Evolutionary conservation across 2,888 invertebrate species (phyloP), one percentile per base, ranked within the genome.

Genomic region (Lymantria dispar): DNA sequence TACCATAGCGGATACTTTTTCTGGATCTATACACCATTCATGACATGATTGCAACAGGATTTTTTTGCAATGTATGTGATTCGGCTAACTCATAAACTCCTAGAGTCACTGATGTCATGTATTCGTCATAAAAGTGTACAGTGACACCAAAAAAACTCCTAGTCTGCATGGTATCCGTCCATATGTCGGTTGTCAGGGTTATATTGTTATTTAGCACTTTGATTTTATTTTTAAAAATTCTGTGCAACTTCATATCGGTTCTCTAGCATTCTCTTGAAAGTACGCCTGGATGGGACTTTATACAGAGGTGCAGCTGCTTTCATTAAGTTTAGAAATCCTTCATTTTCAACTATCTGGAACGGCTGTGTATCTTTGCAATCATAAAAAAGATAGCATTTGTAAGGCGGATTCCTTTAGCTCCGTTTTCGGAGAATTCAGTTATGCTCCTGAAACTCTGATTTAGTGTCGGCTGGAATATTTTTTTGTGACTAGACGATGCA

Each of bases 21-120:
- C 7, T 10, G 8, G 29, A 3, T 48, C 42, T 9, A 50, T 47
- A 9, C 12, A 30, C 46, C 49, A 54, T 22, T 54, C 48, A 13
- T 3, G 1, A 38, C 48, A 49, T 37, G 42, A 36, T 10, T 47
- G 48, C 10, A 39, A 9, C 38, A 48, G 45, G 14, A 52, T 48
- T 48, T 36, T 11, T 3, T 36, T n/a, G n/a, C 15, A 1, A 50
- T 40, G 38, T 76, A 61, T 80, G 72, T 8, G 73, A 50, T 54
- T 77, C 75, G 60, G 68, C 54, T 47, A 68, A 65, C 22, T 78
- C 49, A 51, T 76, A 74, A 14, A 80, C 70, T 39, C 78, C 74
- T n/a, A 79, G 50, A 64, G 68, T 73, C 29, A 43, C 45, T 11
- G 41, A 49, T n/a, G n/a, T n/a, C n/a, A n/a, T n/a, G n/a, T n/a